A percentile compares a stretch with the other conserved stretches of the same genome.
phyloP scores from a whole-genome alignment of 2,113 vertebrate genomes.

The Electrona antarctica region DNA sequence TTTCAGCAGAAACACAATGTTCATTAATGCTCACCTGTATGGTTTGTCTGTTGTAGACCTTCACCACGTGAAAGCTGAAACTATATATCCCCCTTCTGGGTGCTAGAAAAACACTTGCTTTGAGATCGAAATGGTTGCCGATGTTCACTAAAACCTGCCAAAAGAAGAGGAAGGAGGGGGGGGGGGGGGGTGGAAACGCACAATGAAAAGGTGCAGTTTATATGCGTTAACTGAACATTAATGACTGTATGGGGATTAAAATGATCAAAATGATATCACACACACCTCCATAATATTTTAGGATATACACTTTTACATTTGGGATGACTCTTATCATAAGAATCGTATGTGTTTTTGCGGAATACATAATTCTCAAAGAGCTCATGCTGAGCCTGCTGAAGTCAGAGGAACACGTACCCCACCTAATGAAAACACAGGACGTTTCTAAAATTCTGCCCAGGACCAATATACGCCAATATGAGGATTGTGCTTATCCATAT shows the following conservation, averaged over 20 bases:
- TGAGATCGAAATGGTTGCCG: slow-evolving; percentile 98
- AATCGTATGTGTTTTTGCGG: slow-evolving; percentile 3
- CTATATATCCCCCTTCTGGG: slow-evolving; percentile 98
- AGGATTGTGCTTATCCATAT: slow-evolving; percentile 4
- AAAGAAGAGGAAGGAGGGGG: slow-evolving; percentile 9
- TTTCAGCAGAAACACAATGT: no score
- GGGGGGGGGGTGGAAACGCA: slow-evolving; percentile 4
- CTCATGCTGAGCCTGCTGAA: slow-evolving; percentile 32
- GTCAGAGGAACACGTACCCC: slow-evolving; percentile 16
- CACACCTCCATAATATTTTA: slow-evolving; percentile 30
- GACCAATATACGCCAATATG: slow-evolving; percentile 15
- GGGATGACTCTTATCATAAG: slow-evolving; percentile 21
- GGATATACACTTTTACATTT: slow-evolving; percentile 36
- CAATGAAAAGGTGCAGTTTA: slow-evolving; percentile 23
- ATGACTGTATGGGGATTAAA: slow-evolving; percentile 2
- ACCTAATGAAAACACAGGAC: slow-evolving; percentile 19
- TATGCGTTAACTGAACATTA: slow-evolving; percentile 31
- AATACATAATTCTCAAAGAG: slow-evolving; percentile 41
- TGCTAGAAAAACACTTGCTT: slow-evolving; percentile 96
- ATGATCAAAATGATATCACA: slow-evolving; percentile 14
- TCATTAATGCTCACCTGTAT: slow-evolving; percentile 89
- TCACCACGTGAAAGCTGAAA: slow-evolving; percentile 99
- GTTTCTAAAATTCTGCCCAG: slow-evolving; percentile 12
- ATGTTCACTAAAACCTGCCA: slow-evolving; percentile 97
- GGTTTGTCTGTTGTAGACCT: slow-evolving; percentile 99